phyloP scores from a whole-genome alignment of 2,888 invertebrate species.

The Beris chalybata region DNA sequence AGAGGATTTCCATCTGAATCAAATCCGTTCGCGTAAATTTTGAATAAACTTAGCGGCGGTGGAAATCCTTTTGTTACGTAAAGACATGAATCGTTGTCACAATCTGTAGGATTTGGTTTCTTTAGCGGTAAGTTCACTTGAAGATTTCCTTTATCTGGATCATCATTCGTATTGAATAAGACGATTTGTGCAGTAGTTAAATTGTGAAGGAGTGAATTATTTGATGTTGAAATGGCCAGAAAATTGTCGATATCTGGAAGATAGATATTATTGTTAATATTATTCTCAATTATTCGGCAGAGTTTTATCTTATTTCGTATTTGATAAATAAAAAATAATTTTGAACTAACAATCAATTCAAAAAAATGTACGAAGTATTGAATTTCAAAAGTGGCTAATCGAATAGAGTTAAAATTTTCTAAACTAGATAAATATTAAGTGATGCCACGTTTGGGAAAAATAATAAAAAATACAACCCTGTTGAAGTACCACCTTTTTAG shows the following conservation, averaged over 20 bases:
- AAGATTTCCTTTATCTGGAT: slow-evolving; percentile 45
- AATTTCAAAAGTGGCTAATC: no score
- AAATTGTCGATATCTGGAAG: slow-evolving; percentile 44
- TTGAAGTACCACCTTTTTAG: no score
- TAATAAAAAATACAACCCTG: no score
- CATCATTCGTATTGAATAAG: slow-evolving; percentile 45
- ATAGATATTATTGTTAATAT: background rate
- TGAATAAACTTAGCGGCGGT: slow-evolving; percentile 68
- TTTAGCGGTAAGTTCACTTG: slow-evolving; percentile 37
- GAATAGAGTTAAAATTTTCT: no score
- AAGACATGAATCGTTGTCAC: slow-evolving; percentile 41
- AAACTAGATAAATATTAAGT: no score
- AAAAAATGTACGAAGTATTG: no score
- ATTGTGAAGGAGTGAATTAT: slow-evolving; percentile 44
- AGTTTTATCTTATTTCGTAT: no score
- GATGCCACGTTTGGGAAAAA: no score
- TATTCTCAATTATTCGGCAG: background rate
- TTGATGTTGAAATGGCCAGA: slow-evolving; percentile 45
- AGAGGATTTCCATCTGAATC: slow-evolving; percentile 65
- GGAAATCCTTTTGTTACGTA: slow-evolving; percentile 64
- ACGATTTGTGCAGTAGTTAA: slow-evolving; percentile 45
- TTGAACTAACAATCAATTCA: no score
- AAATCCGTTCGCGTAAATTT: slow-evolving; percentile 66
- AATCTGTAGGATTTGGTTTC: slow-evolving; percentile 40
- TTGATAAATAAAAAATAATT: no score